Evolutionary conservation across 2,888 invertebrate genomes (phyloP).

Genomic region (Pyrochroa serraticornis): DNA sequence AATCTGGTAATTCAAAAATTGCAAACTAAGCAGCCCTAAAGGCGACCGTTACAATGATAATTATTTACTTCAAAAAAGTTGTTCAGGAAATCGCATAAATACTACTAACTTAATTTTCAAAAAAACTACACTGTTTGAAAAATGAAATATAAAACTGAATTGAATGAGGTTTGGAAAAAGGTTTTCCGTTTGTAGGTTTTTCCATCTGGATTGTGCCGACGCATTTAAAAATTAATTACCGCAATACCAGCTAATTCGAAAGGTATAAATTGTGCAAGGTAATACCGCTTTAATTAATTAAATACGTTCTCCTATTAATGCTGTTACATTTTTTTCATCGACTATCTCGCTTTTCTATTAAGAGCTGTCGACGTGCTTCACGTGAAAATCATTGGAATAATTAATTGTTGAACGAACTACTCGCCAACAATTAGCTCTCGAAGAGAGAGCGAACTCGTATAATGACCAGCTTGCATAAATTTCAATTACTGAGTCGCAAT

Average conservation of each 20-base stretch:
- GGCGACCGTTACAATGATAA: too few relatives aligned
- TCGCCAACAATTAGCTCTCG: conserved; percentile 2
- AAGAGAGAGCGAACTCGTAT: neutral
- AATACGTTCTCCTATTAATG: conserved; percentile 20
- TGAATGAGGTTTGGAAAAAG: too few relatives aligned
- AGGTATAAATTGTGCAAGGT: conserved; percentile 26
- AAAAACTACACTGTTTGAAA: too few relatives aligned
- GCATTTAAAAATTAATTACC: conserved; percentile 27
- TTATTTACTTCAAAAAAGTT: too few relatives aligned
- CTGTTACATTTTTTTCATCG: conserved; percentile 8
- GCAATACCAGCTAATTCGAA: conserved; percentile 22
- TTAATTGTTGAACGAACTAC: conserved; percentile 5
- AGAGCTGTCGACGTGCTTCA: conserved; percentile 3
- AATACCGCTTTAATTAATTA: conserved; percentile 28
- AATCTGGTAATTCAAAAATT: too few relatives aligned
- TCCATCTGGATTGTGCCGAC: neutral
- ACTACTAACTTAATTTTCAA: too few relatives aligned
- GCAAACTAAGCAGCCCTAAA: too few relatives aligned
- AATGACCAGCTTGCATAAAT: neutral
- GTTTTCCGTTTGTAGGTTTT: too few relatives aligned
- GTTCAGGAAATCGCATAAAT: too few relatives aligned
- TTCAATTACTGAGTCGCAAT: neutral
- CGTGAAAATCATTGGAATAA: conserved; percentile 15
- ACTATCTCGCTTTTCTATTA: conserved; percentile 15
- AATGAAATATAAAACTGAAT: too few relatives aligned